These are phyloP conservation scores for Oxyteleia sp. DNA, from an alignment of 2,888 invertebrate genomes.

Conservation along the genomic window DNA sequence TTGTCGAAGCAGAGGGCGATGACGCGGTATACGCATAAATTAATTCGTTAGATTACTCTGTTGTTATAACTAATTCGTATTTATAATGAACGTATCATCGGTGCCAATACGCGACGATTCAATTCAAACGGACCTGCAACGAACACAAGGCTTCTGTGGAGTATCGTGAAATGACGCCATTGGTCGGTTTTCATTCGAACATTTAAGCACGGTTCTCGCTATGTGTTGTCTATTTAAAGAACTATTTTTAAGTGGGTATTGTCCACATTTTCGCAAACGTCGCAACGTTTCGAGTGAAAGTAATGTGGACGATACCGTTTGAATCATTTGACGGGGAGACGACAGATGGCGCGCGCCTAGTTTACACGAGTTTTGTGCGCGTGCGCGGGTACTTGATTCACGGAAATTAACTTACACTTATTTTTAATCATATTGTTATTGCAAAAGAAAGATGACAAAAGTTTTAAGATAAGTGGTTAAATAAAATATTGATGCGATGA, in stretches of 20 bases:
- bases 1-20: not conserved
- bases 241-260: not conserved
- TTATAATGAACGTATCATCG: conserved; percentile 45
- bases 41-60: conserved; percentile 49
- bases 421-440: conserved; percentile 58
- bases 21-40: not conserved
- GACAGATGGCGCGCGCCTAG: conserved; percentile 28
- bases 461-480: conserved; percentile 6
- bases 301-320: not conserved
- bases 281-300: not conserved
- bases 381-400: conserved; percentile 25
- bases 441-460: conserved; percentile 36
- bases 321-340: conserved; percentile 13
- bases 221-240: not conserved
- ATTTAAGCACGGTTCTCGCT: not conserved
- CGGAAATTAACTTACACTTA: conserved; percentile 44
- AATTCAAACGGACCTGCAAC: conserved; percentile 19
- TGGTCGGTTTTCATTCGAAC: conserved; percentile 22
- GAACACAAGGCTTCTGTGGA: not conserved
- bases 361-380: conserved; percentile 11
- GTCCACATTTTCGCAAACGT: not conserved
- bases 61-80: conserved; percentile 45
- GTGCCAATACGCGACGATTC: conserved; percentile 54
- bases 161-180: conserved; percentile 6
- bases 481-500: conserved; percentile 20